Base-by-base conservation (phyloP, 2,888 invertebrate genomes). In the Noctua fimbriata region DNA sequence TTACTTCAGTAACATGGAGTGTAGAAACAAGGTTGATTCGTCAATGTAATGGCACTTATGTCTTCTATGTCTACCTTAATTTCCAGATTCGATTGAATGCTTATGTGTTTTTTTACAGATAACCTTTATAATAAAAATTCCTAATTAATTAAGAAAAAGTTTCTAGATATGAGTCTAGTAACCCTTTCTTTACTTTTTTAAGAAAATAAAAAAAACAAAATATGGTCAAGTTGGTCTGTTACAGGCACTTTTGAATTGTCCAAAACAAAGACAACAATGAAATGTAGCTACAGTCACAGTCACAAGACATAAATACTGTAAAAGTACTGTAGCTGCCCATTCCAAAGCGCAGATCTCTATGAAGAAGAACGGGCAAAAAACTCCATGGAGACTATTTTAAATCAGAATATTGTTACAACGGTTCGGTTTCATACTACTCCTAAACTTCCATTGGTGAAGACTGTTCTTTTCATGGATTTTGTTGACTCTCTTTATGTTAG, bases 1-100 rank as follows among this genome's bases (percentile, higher is more conserved):
- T 89, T 89, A 90, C 88, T 91, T 89, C 72, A 66, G 83, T 81
- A 73, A 82, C 85, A 82, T 16, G 32, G 66, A 81, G 41, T 6
- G 1, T 32, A 16, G 36, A 84, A 73, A 36, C 21, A 16, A 18
- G 14, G 9, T 4, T 18, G 76, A 73, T 65, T 1, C 2, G 78
- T 10, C 44, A 52, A 24, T 49, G 12, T 41, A 58, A 5, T 41
- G 14, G 5, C 1, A 1, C 18, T 49, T 49, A 3, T 41, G 9
- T 21, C 28, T 78, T 41, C 28, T 0, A 67, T 7, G 24, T n/a
- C 12, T 24, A n/a, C 2, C 12, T 44, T 41, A 72, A 24, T 41
- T 67, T 9, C 14, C 5, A 18, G n/a, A 4, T 60, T 60, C 28
- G 16, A 58, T 21, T 52, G 49, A 47, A 14, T 47, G 44, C 4